Base-by-base conservation (phyloP, 2,888 invertebrate genomes). In the Andricus curvator region DNA sequence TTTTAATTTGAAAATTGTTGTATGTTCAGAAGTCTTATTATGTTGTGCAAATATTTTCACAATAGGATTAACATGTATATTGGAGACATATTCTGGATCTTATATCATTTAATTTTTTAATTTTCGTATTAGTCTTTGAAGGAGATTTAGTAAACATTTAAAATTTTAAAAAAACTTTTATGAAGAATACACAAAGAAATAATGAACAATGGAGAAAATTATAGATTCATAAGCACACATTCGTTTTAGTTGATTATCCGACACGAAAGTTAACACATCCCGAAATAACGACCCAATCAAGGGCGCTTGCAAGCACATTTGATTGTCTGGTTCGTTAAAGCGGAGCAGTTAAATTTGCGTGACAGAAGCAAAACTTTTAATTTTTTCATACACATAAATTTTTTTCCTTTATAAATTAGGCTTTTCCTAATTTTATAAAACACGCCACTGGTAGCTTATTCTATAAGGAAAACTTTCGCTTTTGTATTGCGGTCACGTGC, bases 381-480 rank as follows among this genome's bases (percentile, higher is more conserved):
- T 51, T 25, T 62, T 62, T 25, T 2, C 4, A 1, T 1, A 13
- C 25, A 17, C 4, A 62, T 25, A 15, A 1, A 17, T 62, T 62
- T 62, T 29, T 1, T 62, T 5, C 22, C 25, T 62, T 25, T 4
- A 56, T 22, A 25, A 60, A 25, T 25, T 25, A 62, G 15, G 1
- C 11, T 74, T 74, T 74, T 33, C 17, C 2, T 74, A 74, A 37
- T 74, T 33, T 56, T 6, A 51, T 33, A 74, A 11, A 56, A 33
- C 33, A 33, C 25, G 44, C 56, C 29, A 74, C 74, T 74, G 8
- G n/a, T 56, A 25, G 29, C 29, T 33, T 20, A 74, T 51, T 56
- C n/a, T 48, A 22, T 25, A 56, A n/a, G 74, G 20, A 51, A 56
- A 51, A 74, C 20, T 51, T 70, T 48, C 6, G 15, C 44, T 25